phyloP scores from a whole-genome alignment of 2,113 vertebrate genomes.

The Eublepharis macularius region DNA sequence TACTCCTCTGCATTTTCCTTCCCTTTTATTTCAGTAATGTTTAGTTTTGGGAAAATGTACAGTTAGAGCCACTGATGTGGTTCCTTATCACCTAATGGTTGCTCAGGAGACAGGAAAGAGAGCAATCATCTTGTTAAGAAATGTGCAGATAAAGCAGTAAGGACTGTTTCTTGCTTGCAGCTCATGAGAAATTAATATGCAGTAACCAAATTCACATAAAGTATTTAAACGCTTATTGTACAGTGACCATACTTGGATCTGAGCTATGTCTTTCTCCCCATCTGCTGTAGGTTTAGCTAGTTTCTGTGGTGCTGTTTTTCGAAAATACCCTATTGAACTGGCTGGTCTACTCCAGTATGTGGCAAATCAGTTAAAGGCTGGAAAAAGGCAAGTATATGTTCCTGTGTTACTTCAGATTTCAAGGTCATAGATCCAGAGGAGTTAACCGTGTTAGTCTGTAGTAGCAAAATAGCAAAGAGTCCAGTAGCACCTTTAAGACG shows the following conservation, averaged over 20 bases:
- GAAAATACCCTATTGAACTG: conserved; percentile 98
- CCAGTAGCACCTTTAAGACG: too few relatives aligned
- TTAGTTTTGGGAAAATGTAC: neutral
- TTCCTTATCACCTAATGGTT: neutral
- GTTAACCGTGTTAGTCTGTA: too few relatives aligned
- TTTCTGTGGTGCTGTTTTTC: conserved; percentile 96
- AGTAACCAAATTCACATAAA: neutral
- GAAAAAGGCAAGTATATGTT: conserved; percentile 85
- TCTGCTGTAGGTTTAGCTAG: conserved; percentile 86
- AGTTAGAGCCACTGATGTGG: neutral
- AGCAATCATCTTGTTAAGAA: neutral
- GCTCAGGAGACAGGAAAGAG: neutral
- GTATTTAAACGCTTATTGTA: neutral
- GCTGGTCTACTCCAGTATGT: conserved; percentile 97
- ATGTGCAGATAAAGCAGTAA: neutral
- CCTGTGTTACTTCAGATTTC: neutral
- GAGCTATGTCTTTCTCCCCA: neutral
- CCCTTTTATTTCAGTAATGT: neutral
- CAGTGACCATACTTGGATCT: neutral
- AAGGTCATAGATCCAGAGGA: too few relatives aligned
- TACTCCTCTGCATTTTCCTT: neutral
- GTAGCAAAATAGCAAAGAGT: too few relatives aligned
- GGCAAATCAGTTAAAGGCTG: conserved; percentile 96
- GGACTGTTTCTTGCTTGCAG: neutral
- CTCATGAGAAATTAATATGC: neutral